Evolutionary conservation across 1,140 invertebrate species (phyloP).

Genomic region (Caenorhabditis latens): DNA sequence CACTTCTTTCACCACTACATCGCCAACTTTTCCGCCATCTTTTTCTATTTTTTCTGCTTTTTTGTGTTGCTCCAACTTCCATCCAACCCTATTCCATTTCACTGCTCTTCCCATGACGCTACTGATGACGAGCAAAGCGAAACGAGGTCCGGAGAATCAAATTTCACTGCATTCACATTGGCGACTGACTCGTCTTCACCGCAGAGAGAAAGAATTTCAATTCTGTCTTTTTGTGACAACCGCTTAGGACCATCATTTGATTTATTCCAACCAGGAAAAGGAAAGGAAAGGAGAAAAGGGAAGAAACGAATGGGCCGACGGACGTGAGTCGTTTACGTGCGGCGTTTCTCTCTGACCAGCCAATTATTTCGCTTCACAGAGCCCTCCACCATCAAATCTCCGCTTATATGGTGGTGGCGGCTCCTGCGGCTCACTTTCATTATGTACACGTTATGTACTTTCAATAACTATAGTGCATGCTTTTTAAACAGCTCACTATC

Average conservation of each 20-base stretch:
- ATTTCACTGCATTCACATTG: constrained; percentile 48
- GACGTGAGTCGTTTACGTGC: constrained; percentile 48
- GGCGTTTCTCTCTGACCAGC: neutral
- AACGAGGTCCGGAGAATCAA: constrained; percentile 46
- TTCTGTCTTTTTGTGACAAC: neutral
- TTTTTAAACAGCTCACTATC: no score
- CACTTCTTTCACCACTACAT: constrained; percentile 22
- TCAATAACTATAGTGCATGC: no score
- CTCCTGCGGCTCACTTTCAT: constrained; percentile 14
- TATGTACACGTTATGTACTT: neutral
- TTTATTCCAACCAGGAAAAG: neutral
- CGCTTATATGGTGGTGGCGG: neutral
- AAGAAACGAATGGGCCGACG: neutral
- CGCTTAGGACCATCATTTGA: constrained; percentile 46
- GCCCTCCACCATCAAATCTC: constrained; percentile 20
- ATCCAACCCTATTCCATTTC: constrained; percentile 38
- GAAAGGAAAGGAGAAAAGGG: neutral
- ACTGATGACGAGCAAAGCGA: constrained; percentile 50
- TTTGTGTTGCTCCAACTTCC: neutral
- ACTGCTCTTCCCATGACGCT: constrained; percentile 30
- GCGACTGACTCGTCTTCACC: constrained; percentile 33
- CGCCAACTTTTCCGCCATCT: neutral
- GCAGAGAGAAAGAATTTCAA: neutral
- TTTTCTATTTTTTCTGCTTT: neutral
- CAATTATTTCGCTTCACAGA: constrained; percentile 42